Evolutionary conservation across 2,797 vertebrate species (phyloP).

Genomic region (Spheniscus humboldti): DNA sequence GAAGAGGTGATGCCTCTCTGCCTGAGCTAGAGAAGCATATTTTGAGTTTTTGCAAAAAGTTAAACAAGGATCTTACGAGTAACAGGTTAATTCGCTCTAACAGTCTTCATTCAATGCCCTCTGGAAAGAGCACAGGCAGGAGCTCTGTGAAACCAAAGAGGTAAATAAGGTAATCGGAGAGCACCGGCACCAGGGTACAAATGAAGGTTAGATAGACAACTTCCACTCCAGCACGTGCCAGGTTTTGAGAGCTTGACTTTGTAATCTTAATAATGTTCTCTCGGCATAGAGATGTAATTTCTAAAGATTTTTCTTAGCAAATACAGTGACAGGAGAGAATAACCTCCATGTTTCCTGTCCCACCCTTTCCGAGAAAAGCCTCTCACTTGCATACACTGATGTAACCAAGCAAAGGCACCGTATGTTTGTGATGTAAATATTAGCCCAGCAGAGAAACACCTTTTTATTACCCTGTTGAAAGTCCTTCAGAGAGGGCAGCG

Average conservation of each 20-base stretch:
- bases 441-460: constrained; percentile 21
- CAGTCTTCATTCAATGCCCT: not conserved
- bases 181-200: not conserved
- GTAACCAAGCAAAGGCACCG: constrained; percentile 18
- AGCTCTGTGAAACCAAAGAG: not conserved
- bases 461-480: not conserved
- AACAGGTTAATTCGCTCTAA: not conserved
- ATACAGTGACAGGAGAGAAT: not conserved
- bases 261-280: not conserved
- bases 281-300: not conserved
- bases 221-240: not conserved
- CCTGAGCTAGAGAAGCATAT: not conserved
- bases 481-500: not conserved
- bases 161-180: not conserved
- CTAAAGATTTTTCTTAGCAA: not conserved
- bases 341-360: not conserved
- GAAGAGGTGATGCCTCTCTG: not conserved
- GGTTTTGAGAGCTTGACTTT: not conserved
- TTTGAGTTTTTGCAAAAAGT: not conserved
- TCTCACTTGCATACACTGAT: not conserved
- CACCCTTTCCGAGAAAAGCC: constrained; percentile 2
- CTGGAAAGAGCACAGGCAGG: not conserved
- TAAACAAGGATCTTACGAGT: not conserved
- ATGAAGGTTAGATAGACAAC: constrained; percentile 26
- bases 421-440: constrained; percentile 62